phyloP scores from a whole-genome alignment of 1,140 invertebrate species.

The Dreissena polymorpha region DNA sequence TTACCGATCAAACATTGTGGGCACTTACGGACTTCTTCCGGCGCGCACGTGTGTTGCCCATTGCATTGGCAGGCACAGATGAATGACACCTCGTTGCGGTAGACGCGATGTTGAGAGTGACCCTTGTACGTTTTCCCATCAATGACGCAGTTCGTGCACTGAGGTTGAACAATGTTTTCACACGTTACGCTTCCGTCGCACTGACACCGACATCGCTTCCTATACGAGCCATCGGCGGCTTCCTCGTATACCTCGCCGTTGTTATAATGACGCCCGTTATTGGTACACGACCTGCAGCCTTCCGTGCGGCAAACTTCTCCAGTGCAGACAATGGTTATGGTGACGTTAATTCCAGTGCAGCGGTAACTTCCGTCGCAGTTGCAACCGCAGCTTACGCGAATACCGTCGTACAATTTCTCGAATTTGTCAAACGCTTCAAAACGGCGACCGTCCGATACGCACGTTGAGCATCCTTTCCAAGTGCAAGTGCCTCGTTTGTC shows the following conservation, averaged over 20 bases:
- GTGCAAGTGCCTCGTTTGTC: slow-evolving; percentile 15
- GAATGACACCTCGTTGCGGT: neutral
- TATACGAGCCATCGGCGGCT: neutral
- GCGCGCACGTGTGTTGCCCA: slow-evolving; percentile 22
- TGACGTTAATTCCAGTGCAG: slow-evolving; percentile 31
- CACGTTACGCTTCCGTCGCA: slow-evolving; percentile 35
- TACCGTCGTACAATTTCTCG: slow-evolving; percentile 35
- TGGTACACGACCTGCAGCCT: slow-evolving; percentile 42
- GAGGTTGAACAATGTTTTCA: slow-evolving; percentile 1
- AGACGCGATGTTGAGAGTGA: slow-evolving; percentile 23
- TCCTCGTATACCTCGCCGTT: slow-evolving; percentile 15
- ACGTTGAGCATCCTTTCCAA: slow-evolving; percentile 36
- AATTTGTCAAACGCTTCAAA: slow-evolving; percentile 39
- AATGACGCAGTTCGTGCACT: slow-evolving; percentile 29
- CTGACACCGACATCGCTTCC: slow-evolving; percentile 27
- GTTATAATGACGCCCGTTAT: slow-evolving; percentile 26
- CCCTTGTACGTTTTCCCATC: slow-evolving; percentile 43
- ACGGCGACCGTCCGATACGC: slow-evolving; percentile 28
- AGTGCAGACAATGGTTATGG: slow-evolving; percentile 34
- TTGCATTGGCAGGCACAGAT: slow-evolving; percentile 51
- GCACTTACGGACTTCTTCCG: neutral
- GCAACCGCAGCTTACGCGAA: slow-evolving; percentile 33
- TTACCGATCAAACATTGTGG: slow-evolving; percentile 25
- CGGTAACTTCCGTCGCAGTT: slow-evolving; percentile 48
- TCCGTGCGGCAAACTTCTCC: slow-evolving; percentile 22